Conservation (phyloP, 2,797 vertebrate genomes). For the Pogonophryne albipinna region DNA sequence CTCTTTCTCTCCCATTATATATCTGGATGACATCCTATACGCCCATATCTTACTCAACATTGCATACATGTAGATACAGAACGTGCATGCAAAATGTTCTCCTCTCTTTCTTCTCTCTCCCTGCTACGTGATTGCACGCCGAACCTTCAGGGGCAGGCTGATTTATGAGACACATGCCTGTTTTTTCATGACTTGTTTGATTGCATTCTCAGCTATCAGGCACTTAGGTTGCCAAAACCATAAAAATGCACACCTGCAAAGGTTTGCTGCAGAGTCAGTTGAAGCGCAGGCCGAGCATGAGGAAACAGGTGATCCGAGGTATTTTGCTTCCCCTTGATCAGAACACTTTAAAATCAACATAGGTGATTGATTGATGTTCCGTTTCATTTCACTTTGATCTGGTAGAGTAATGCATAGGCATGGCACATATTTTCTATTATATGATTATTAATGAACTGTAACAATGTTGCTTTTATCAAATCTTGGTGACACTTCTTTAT, state of each 20-base stretch:
- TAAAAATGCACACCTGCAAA: constrained; percentile 82
- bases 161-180: constrained; percentile 82
- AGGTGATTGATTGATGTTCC: constrained; percentile 57
- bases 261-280: constrained; percentile 54
- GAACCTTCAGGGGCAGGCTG: constrained; percentile 68
- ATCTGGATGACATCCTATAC: constrained; percentile 51
- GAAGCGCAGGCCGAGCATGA: constrained; percentile 50
- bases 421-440: constrained; percentile 35
- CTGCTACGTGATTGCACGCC: constrained; percentile 59
- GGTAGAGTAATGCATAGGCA: constrained; percentile 13
- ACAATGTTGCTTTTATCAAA: neutral
- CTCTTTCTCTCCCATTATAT: constrained; percentile 25
- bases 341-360: constrained; percentile 24
- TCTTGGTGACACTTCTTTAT: no score
- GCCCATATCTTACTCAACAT: constrained; percentile 55
- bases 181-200: constrained; percentile 86
- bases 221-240: constrained; percentile 73
- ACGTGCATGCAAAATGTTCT: constrained; percentile 57
- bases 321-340: constrained; percentile 59
- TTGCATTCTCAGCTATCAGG: constrained; percentile 81
- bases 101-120: constrained; percentile 58
- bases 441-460: constrained; percentile 12
- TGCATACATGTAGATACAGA: constrained; percentile 40
- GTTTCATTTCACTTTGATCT: constrained; percentile 16
- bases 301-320: constrained; percentile 69